Base-by-base conservation (phyloP, 2,797 vertebrate genomes). In the Chaunax sp. region DNA sequence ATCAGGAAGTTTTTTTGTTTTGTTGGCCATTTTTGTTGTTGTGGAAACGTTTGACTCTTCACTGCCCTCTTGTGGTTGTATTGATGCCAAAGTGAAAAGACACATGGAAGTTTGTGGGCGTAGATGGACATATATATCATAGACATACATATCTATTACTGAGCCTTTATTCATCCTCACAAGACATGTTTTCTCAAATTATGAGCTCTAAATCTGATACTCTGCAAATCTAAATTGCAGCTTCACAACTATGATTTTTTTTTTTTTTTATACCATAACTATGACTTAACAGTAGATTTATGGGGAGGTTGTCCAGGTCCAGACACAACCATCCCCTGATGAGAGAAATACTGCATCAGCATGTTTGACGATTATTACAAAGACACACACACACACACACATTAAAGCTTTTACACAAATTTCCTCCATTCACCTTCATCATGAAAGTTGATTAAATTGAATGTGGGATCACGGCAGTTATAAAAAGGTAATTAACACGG, bases 371-470 rank as follows among this genome's bases (percentile, higher is more conserved):
- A 52, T 84, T 84, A 82, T 69, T 78, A 72, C 78, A 77, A 55
- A 41, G 61, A 65, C 61, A 65, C 37, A 19, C 56, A 45, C 51
- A 58, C 26, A 37, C 72, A 19, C 67, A 59, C 55, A 25, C 59
- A 79, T 81, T 62, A 69, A 75, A 75, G 72, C 78, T 65, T 82
- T 84, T 72, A 81, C 44, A 26, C 51, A 61, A 59, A 86, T 80
- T 75, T 73, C 55, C 67, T 64, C 43, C 43, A 41, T 70, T 79
- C 50, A 73, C 72, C 70, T 75, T 68, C 46, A 87, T 89, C 69
- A 83, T 78, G 62, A 85, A 90, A 87, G 72, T 64, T 85, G 74
- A 91, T 89, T 88, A 86, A 87, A 86, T 67, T 68, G 77, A 82
- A 83, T 77, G 71, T 38, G 65, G 84, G 78, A 76, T 90, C 75